Base-by-base conservation (phyloP, 2,888 invertebrate genomes). In the Hirtodrosophila duncani region DNA sequence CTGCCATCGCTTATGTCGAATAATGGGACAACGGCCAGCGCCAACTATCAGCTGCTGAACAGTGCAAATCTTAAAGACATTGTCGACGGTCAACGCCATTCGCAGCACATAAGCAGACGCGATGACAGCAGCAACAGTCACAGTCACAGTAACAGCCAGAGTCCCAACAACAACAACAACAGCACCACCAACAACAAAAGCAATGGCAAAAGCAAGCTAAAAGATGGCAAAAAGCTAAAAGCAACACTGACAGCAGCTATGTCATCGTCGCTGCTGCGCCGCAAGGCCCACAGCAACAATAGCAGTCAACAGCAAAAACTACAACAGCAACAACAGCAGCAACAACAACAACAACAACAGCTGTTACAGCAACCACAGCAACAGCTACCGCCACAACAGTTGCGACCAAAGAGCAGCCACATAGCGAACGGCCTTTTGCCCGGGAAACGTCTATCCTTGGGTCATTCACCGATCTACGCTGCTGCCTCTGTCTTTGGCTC, bases 31-130 rank as follows among this genome's bases (percentile, higher is more conserved):
- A 59, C 62, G 41, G 75, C 75, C 51, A 53, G 59, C 27, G 58
- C 58, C 17, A 79, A 75, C 52, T 79, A 79, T 61, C 74, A 68
- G 61, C 66, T 68, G 59, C 55, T 69, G 50, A 82, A 79, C 16
- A 77, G 56, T 44, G 53, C 78, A 16, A 69, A 77, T 52, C 50
- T 77, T 30, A 53, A 70, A 18, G 75, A 80, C 59, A 48, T 67
- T 26, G 36, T 65, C 1, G 82, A 83, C 48, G 79, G 83, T 17
- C 52, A 71, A 69, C 71, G 69, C 5, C 67, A 80, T 24, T 80
- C 83, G 26, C 72, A 74, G 60, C 84, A 84, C 82, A 77, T 83
- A 62, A 82, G 83, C 68, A 68, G 83, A 30, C 80, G 82, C 44
- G 79, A 79, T 55, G 72, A 61, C 64, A 66, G 44, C 41, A 61